A percentile compares a stretch with the other conserved stretches of the same genome.
Conservation (phyloP, 2,797 vertebrate genomes). For the Hyperoplus immaculatus region DNA sequence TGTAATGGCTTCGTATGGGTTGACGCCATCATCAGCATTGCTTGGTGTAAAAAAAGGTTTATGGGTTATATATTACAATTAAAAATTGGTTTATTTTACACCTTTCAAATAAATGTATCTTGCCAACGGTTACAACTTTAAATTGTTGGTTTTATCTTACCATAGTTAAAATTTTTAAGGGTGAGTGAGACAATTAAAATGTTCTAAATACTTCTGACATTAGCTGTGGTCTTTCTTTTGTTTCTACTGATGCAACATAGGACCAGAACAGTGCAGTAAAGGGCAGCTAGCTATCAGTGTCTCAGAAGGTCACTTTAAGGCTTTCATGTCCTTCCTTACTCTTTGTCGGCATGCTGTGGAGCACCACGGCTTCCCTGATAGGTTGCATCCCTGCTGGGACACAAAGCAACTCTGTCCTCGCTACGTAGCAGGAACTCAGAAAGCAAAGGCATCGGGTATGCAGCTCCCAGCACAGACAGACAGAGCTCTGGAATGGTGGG, state of each 20-base stretch:
- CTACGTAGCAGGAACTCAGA: conserved; percentile 57
- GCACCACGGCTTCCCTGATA: conserved; percentile 40
- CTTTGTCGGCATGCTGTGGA: conserved; percentile 57
- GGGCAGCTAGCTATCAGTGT: conserved; percentile 69
- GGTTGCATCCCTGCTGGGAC: conserved; percentile 63
- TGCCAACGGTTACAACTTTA: not conserved
- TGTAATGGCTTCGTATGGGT: no score
- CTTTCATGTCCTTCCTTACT: conserved; percentile 60
- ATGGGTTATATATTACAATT: no score
- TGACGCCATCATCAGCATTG: not conserved
- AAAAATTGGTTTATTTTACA: not conserved
- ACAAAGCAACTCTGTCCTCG: conserved; percentile 61
- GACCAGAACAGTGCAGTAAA: conserved; percentile 53
- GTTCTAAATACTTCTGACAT: conserved; percentile 9
- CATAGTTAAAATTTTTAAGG: not conserved
- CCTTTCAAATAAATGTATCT: not conserved
- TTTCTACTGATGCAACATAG: conserved; percentile 42
- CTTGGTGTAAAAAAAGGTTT: conserved; percentile 6
- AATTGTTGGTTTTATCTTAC: not conserved
- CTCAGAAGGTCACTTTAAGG: conserved; percentile 71
- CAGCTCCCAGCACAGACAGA: conserved; percentile 56
- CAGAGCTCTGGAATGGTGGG: conserved; percentile 35
- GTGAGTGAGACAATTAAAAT: not conserved
- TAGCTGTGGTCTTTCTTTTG: not conserved
- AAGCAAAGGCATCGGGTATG: conserved; percentile 64